Evolutionary conservation across 2,888 invertebrate genomes (phyloP), one percentile per base, ranked within the genome.

Genomic region (Drosophila maculinotata): DNA sequence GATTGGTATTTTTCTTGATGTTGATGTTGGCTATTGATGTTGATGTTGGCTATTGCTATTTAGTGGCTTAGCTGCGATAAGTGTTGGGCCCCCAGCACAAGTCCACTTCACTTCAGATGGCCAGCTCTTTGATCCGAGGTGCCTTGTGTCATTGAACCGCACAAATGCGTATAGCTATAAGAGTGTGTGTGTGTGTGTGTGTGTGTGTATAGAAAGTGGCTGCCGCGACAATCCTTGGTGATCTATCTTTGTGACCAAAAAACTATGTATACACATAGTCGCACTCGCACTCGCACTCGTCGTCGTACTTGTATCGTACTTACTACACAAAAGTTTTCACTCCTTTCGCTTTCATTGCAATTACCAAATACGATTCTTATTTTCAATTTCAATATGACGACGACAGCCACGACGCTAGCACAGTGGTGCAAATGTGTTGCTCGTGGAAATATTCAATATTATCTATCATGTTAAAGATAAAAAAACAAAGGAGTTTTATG

Each of bases 341-440:
- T 83, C 83, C 83, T 83, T 83, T 83, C 83, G 83, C 83, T 83
- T 83, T 83, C 83, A 81, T 83, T 79, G 79, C 83, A 83, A 83
- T 83, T 83, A 83, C 83, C 83, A 83, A 83, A 83, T 83, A 83
- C 83, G 83, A 83, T 83, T 83, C 83, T 83, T 83, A 83, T 86
- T 83, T 83, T 86, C 87, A 86, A 84, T 83, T 83, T 83, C 83
- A 86, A 83, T 83, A 83, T 83, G 82, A 82, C 83, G 81, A 80
- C 83, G 81, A 86, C 83, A 83, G 72, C 66, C 73, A 79, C 74
- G 69, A 68, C 60, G 63, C 51, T 8, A 41, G 42, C 63, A 79
- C 82, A 54, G 57, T 83, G 78, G 64, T 26, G 12, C 30, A 1
- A 31, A 5, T 3, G 1, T 44, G n/a, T 6, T 26, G 7, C n/a